Conservation (phyloP, 2,888 invertebrate genomes). For the Exephanes ischioxanthus region DNA sequence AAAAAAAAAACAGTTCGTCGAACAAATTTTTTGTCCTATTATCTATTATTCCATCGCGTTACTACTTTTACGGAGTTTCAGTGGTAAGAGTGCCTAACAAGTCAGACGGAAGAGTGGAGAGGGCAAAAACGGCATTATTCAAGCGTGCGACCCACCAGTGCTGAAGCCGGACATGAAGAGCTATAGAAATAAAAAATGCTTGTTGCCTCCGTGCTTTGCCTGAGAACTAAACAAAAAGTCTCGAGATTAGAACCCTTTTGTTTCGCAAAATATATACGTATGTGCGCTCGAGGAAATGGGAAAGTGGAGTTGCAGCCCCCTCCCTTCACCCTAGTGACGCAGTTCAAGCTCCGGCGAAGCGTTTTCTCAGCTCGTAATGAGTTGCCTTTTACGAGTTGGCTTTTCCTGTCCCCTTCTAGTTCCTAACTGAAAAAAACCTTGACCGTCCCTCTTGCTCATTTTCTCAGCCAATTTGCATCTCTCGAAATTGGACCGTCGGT, state of each 20-base stretch:
- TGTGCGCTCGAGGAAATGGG: not conserved
- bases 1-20: too few species aligned
- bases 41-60: not conserved
- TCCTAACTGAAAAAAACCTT: not conserved
- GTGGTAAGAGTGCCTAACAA: not conserved
- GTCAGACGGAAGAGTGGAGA: not conserved
- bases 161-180: not conserved
- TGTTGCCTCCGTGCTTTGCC: not conserved
- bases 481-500: not conserved
- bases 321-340: conserved; percentile 5
- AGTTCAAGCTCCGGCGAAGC: conserved; percentile 51
- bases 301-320: not conserved
- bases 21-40: too few species aligned
- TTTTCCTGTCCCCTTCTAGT: not conserved
- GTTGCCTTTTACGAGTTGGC: conserved; percentile 33
- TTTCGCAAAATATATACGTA: conserved; percentile 1
- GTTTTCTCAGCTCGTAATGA: conserved; percentile 59
- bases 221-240: not conserved
- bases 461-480: not conserved
- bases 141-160: not conserved
- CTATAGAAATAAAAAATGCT: not conserved
- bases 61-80: not conserved
- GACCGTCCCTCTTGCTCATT: not conserved
- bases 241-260: conserved; percentile 1
- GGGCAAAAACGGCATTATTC: not conserved